Evolutionary conservation across 2,113 vertebrate species (phyloP).

Genomic region (Hemicordylus capensis): DNA sequence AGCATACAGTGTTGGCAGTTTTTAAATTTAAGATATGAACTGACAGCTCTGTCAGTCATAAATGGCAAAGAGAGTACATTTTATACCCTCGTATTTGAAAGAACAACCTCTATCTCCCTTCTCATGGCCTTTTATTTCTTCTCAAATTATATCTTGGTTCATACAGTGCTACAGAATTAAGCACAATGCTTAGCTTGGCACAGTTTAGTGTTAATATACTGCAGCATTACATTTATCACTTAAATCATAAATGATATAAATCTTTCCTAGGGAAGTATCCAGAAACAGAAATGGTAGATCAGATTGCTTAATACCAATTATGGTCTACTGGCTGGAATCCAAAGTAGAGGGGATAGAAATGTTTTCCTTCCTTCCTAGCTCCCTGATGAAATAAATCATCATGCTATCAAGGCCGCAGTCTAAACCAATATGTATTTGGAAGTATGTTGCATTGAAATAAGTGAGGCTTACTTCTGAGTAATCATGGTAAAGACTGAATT

Average conservation of each 20-base stretch:
- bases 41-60: neutral
- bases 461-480: neutral
- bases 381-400: conserved; percentile 6
- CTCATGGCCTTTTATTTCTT: neutral
- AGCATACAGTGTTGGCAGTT: no score
- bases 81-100: neutral
- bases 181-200: neutral
- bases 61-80: neutral
- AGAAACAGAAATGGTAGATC: conserved; percentile 14
- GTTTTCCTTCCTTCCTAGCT: neutral
- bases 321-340: neutral
- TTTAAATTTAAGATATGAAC: neutral
- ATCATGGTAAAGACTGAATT: neutral
- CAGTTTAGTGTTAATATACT: conserved; percentile 2
- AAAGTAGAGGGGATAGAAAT: neutral
- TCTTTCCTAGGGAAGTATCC: neutral
- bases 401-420: neutral
- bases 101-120: neutral
- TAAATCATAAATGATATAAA: conserved; percentile 18
- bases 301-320: conserved; percentile 22
- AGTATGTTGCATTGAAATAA: neutral
- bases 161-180: neutral
- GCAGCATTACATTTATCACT: conserved; percentile 5
- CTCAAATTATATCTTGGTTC: neutral
- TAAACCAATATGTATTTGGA: neutral